Evolutionary conservation across 2,113 vertebrate species (phyloP), one percentile per base, ranked within the genome.

Genomic region (Lasiurus borealis): DNA sequence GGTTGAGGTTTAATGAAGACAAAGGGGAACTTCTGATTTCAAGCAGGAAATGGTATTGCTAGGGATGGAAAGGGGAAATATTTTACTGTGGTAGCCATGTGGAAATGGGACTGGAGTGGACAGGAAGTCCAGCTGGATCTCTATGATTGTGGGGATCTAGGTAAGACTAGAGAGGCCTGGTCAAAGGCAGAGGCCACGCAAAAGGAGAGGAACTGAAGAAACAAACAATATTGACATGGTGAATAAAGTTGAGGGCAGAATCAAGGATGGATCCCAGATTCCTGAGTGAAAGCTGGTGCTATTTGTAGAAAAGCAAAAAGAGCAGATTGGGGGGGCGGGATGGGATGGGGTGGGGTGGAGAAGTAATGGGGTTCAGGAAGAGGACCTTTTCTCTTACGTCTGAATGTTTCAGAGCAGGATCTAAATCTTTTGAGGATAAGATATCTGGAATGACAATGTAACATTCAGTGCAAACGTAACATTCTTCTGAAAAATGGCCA

Each of bases 341-440:
- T 4, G 1, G 59, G 10, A 25, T 27, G 10, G 59, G 25, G 25
- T 9, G 57, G 4, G 25, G 52, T 31, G 29, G 13, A 15, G 25
- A 48, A 29, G 14, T 82, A 84, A 69, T 52, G 59, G 62, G 29
- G 68, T 40, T 40, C 40, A 40, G 40, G n/a, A 40, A 14, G 29
- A 81, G 8, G 31, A 44, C 8, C 46, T 85, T 85, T 77, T 34
- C 72, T 36, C 62, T 73, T 78, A 27, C 73, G 46, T 89, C 46
- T 81, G 54, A 92, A 44, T 75, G 85, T 73, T 73, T 62, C n/a
- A 71, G 62, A 81, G 50, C 54, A 92, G 85, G 44, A 78, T 21
- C 57, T 57, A 81, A 68, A 75, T 93, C 50, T 77, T 83, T 88
- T 48, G 52, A 64, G 29, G 40, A 50, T 52, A 46, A 80, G 48